phyloP scores from a whole-genome alignment of 1,140 invertebrate genomes.

The Ylistrum balloti region DNA sequence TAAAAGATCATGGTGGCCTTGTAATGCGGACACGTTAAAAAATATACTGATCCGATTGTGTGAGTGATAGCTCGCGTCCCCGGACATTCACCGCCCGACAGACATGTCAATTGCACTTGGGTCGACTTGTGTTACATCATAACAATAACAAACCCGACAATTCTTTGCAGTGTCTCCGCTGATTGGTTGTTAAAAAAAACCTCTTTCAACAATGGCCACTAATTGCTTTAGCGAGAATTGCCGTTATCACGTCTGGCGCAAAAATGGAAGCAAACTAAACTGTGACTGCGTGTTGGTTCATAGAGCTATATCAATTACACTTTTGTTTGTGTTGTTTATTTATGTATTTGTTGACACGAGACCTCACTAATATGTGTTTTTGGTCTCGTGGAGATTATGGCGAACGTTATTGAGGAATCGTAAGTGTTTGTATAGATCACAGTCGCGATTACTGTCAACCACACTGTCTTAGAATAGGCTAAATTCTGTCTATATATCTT shows the following conservation, averaged over 20 bases:
- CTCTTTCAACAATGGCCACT: not conserved
- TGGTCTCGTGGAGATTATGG: no score
- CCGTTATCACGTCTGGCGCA: conserved; percentile 1
- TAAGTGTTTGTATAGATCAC: no score
- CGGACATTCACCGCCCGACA: not conserved
- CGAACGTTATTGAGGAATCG: no score
- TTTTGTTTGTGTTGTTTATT: no score
- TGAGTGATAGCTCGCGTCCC: not conserved
- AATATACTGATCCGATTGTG: not conserved
- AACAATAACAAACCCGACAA: not conserved
- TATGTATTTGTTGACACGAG: no score
- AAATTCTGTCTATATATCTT: no score
- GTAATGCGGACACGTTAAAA: not conserved
- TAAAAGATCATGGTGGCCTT: not conserved
- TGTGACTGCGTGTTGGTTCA: no score
- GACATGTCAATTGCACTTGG: conserved; percentile 1
- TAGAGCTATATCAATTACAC: no score
- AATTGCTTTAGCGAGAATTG: not conserved
- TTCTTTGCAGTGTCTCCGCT: not conserved
- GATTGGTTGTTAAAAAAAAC: conserved; percentile 17
- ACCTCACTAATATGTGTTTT: no score
- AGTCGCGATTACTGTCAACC: no score
- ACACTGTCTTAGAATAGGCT: no score
- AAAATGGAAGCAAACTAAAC: not conserved
- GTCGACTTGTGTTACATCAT: not conserved